These are phyloP conservation scores for Syngnathus typhle DNA, from an alignment of 2,113 vertebrate genomes.

Conservation along the genomic window DNA sequence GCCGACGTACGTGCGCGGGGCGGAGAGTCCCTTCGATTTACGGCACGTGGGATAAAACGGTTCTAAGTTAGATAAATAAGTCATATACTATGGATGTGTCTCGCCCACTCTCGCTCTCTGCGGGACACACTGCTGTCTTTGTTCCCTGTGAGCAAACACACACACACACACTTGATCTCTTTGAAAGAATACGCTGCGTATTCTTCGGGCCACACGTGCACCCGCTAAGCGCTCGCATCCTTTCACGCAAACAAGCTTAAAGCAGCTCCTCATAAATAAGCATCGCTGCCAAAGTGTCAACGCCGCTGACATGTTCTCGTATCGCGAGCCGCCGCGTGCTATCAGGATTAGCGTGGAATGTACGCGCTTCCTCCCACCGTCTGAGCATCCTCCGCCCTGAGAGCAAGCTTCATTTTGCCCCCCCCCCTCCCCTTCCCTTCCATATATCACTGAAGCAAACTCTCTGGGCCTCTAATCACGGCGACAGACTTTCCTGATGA, in stretches of 20 bases:
- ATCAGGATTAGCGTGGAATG: conserved; percentile 63
- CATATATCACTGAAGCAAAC: background rate
- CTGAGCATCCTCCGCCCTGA: conserved; percentile 4
- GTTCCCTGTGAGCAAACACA: conserved; percentile 42
- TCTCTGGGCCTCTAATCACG: background rate
- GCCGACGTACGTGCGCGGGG: conserved; percentile 14
- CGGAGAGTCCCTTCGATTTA: conserved; percentile 38
- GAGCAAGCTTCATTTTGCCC: no score
- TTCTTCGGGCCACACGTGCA: background rate
- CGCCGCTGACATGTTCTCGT: conserved; percentile 14
- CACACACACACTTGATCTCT: conserved; percentile 1
- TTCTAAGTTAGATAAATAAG: conserved; percentile 32
- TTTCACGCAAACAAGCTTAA: conserved; percentile 52
- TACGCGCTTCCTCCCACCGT: conserved; percentile 42
- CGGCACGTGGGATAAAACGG: conserved; percentile 23
- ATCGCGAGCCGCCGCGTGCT: conserved; percentile 36
- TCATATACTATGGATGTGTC: conserved; percentile 18
- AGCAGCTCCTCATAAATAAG: conserved; percentile 52
- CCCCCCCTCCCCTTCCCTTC: background rate
- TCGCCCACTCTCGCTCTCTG: conserved; percentile 23
- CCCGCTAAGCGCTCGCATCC: conserved; percentile 33
- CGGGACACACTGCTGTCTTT: conserved; percentile 46
- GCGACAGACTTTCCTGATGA: background rate
- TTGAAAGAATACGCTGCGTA: conserved; percentile 2
- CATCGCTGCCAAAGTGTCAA: conserved; percentile 13